phyloP scores from a whole-genome alignment of 2,888 invertebrate genomes.

The Leucophenga maculata region DNA sequence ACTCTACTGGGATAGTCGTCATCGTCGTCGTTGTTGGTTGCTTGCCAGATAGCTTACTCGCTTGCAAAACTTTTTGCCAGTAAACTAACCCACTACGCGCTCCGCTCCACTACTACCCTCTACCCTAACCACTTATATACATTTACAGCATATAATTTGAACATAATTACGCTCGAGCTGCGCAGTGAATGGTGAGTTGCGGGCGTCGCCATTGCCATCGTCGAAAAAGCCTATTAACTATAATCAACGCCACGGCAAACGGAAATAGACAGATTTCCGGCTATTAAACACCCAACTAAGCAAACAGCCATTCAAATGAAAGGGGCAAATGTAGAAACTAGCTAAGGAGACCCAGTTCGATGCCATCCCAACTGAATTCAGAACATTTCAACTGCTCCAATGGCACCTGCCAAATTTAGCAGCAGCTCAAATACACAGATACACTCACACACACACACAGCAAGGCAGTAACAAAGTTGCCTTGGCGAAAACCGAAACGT shows the following conservation, averaged over 20 bases:
- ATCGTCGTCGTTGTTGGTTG: no score
- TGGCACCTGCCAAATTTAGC: neutral
- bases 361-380: neutral
- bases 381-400: neutral
- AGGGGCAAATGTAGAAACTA: neutral
- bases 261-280: conserved; percentile 66
- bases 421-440: neutral
- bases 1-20: neutral
- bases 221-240: conserved; percentile 55
- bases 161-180: conserved; percentile 60
- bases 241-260: conserved; percentile 63
- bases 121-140: conserved; percentile 19
- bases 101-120: neutral
- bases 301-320: conserved; percentile 33
- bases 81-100: conserved; percentile 15
- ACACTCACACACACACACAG: neutral
- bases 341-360: neutral
- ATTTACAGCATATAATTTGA: conserved; percentile 56
- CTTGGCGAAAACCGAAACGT: neutral
- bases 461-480: no score
- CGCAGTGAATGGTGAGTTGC: conserved; percentile 46
- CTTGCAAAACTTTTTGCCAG: conserved; percentile 23
- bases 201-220: conserved; percentile 47
- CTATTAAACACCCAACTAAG: conserved; percentile 63
- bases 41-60: no score